Base-by-base conservation (phyloP, 1,140 invertebrate genomes). In the Scylla paramamosain region DNA sequence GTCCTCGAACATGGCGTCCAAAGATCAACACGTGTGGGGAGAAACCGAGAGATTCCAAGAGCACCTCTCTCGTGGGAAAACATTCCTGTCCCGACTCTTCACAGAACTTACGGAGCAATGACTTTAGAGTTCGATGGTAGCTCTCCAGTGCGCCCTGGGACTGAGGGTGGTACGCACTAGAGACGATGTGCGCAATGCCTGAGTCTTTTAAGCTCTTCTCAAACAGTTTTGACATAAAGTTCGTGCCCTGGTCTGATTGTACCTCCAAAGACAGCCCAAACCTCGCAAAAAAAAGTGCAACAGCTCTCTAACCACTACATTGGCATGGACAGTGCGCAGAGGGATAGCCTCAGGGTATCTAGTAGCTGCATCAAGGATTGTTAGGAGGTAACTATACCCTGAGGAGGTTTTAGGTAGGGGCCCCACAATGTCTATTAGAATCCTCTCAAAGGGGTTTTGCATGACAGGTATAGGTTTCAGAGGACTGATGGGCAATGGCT, bases 161-260 rank as follows among this genome's bases (percentile, higher is more conserved):
- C 45, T 93, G 31, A 0, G 92, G 92, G n/a, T 93, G 92, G 45
- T 93, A 93, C 3, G 92, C 77, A 48, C 39, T 45, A 10, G 92
- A 84, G 10, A 0, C 4, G 32, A 93, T n/a, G 10, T 93, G 67
- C 1, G 6, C 20, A 46, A 86, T 86, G 16, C 83, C 92, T 20
- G 45, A 29, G 6, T 86, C 92, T 25, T n/a, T 25, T 25, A 93
- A 20, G 4, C 32, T 20, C 45, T 86, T 4, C 31, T 46, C 3
- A 52, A 93, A 93, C 6, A 48, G 12, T 7, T 86, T 4, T 25
- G 84, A 88, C 25, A 77, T 84, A 86, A 93, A 93, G 29, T 93
- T 93, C 8, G 31, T 45, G 3, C 92, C 92, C 92, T 84, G 67
- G 77, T 93, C 92, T n/a, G 77, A 93, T 25, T 93, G 92, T 0